These are phyloP conservation scores for Colaptes auratus DNA, from an alignment of 2,113 vertebrate genomes.

Conservation along the genomic window DNA sequence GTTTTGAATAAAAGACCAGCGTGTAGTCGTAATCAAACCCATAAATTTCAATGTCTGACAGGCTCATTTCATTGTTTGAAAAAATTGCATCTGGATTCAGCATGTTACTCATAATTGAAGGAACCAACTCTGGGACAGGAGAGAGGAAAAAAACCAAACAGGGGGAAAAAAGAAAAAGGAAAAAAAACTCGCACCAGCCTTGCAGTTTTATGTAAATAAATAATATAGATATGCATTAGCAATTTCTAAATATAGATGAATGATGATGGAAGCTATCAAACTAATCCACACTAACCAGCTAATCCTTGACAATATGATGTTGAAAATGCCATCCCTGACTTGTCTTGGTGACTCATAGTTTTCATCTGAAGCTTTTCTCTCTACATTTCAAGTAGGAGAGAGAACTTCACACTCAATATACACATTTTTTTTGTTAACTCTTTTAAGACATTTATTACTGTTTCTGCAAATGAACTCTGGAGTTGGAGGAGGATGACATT, in stretches of 20 bases:
- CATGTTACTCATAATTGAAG: conserved; percentile 83
- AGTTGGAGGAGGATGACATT: neutral
- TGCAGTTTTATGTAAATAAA: neutral
- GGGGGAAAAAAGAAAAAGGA: too few species aligned
- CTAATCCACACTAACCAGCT: neutral
- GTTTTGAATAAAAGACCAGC: conserved; percentile 93
- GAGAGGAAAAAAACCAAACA: neutral
- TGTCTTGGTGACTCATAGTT: neutral
- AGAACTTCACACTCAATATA: neutral
- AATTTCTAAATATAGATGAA: neutral
- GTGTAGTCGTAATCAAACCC: conserved; percentile 99
- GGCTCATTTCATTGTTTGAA: conserved; percentile 97
- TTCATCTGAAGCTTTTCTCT: neutral
- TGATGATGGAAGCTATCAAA: neutral
- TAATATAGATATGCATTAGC: neutral
- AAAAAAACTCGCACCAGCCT: neutral
- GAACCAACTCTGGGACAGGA: conserved; percentile 79
- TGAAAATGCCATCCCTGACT: neutral
- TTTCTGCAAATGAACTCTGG: neutral
- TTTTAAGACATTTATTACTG: neutral
- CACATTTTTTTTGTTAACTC: neutral
- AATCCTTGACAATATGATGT: neutral
- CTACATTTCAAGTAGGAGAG: neutral
- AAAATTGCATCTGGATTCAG: conserved; percentile 94
- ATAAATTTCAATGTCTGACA: conserved; percentile 94